phyloP scores from a whole-genome alignment of 1,140 invertebrate genomes.

The Sipha flava region DNA sequence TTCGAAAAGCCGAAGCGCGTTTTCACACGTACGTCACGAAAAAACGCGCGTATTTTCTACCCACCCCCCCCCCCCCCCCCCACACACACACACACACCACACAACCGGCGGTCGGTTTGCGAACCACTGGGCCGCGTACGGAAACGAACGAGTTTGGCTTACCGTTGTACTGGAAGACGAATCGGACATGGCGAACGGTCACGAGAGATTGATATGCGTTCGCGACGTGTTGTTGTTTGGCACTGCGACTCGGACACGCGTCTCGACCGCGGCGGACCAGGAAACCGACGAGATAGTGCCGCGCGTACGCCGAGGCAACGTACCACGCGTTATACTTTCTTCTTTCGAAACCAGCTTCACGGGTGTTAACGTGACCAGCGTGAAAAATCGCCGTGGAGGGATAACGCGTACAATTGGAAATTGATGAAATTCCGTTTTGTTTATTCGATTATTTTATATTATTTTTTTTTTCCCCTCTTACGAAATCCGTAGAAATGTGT shows the following conservation, averaged over 20 bases:
- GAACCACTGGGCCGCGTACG: too few species aligned
- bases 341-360: slow-evolving; percentile 15
- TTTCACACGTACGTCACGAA: too few species aligned
- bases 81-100: background rate
- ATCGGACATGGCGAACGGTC: background rate
- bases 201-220: background rate
- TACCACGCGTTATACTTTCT: background rate
- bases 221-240: background rate
- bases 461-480: background rate
- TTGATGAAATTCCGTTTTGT: background rate
- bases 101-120: too few species aligned
- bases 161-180: background rate
- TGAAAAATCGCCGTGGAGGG: slow-evolving; percentile 5
- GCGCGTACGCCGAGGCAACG: background rate
- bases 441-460: too few species aligned
- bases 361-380: slow-evolving; percentile 10
- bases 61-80: too few species aligned
- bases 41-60: too few species aligned
- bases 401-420: background rate
- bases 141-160: background rate
- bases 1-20: too few species aligned
- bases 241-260: background rate
- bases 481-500: slow-evolving; percentile 6
- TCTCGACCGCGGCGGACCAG: background rate
- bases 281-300: background rate